Percentiles rank a stretch among this genome's conserved stretches.
phyloP scores from a whole-genome alignment of 2,113 vertebrate genomes.

The Solea senegalensis region DNA sequence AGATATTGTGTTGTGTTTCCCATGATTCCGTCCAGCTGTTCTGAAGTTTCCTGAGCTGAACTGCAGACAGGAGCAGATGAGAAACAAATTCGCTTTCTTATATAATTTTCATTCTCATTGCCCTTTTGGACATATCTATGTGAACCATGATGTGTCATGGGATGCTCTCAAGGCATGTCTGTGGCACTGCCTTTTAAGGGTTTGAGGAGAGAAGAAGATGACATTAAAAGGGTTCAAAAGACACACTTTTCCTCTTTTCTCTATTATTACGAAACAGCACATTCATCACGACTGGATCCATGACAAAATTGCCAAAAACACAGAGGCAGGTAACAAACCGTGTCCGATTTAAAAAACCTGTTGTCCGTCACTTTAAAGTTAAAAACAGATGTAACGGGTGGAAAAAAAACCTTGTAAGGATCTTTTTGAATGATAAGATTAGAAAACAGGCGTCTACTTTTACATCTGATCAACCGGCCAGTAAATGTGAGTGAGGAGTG shows the following conservation, averaged over 20 bases:
- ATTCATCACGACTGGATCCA: constrained; percentile 15
- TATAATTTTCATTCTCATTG: constrained; percentile 9
- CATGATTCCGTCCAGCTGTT: constrained; percentile 56
- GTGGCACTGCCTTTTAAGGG: constrained; percentile 45
- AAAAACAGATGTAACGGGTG: constrained; percentile 37
- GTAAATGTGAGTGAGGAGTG: constrained; percentile 15
- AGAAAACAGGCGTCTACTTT: constrained; percentile 11
- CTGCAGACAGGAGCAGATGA: neutral
- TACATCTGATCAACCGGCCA: constrained; percentile 7
- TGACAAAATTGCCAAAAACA: constrained; percentile 49
- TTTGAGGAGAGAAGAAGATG: constrained; percentile 8
- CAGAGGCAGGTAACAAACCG: constrained; percentile 32
- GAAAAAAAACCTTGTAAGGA: constrained; percentile 6
- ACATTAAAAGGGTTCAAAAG: constrained; percentile 36
- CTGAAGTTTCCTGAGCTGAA: constrained; percentile 21
- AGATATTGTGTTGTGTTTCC: constrained; percentile 22
- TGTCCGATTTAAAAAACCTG: constrained; percentile 11
- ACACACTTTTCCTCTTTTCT: constrained; percentile 29
- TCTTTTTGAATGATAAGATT: constrained; percentile 12
- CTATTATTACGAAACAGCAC: constrained; percentile 24
- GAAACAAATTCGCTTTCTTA: neutral
- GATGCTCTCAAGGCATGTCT: constrained; percentile 35
- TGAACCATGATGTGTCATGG: constrained; percentile 53
- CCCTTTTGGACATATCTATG: constrained; percentile 33
- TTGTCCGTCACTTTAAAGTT: constrained; percentile 26